Evolutionary conservation across 2,113 vertebrate species (phyloP), one percentile per base, ranked within the genome.

Genomic region (Gavialis gangeticus): DNA sequence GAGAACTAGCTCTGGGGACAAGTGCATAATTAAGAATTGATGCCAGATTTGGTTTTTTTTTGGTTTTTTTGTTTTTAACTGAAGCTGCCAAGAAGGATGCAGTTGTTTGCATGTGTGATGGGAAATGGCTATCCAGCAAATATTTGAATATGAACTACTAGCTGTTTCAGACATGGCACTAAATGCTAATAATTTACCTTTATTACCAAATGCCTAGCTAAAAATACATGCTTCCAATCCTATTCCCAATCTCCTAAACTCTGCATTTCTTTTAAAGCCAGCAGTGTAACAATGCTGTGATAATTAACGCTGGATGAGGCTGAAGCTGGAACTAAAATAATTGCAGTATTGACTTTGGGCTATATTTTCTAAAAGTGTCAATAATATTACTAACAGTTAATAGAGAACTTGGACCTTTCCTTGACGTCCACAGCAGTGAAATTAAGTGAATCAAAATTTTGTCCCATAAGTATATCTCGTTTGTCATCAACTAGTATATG

Each of bases 21-120:
- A 80, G 77, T 87, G 77, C 34, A 80, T 96, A 94, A 94, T 89
- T 73, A 93, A 94, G 82, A 94, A 95, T 95, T 96, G 94, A 91
- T 88, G 95, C 93, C 85, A 92, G 92, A 92, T 25, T 94, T 96
- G 87, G 71, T 80, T 34, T 46, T 46, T 46, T 46, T 46, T 46
- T 46, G 6, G 4, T 37, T 37, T 37, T 37, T 37, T 46, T 73
- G 24, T 46, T 73, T 75, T 84, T 62, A 69, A 82, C 75, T 92
- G 56, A 93, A 94, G 16, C 88, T 80, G 94, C 83, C 66, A 58
- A n/a, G 56, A 75, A 84, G 69, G 62, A 84, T 86, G 34, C 58
- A 22, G 64, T 84, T 73, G 46, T 6, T 71, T 19, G 30, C 34
- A 46, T 4, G 37, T 73, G 34, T 73, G 69, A 24, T 25, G 69